Evolutionary conservation across 2,888 invertebrate species (phyloP).

Genomic region (Argyresthia goedartella): DNA sequence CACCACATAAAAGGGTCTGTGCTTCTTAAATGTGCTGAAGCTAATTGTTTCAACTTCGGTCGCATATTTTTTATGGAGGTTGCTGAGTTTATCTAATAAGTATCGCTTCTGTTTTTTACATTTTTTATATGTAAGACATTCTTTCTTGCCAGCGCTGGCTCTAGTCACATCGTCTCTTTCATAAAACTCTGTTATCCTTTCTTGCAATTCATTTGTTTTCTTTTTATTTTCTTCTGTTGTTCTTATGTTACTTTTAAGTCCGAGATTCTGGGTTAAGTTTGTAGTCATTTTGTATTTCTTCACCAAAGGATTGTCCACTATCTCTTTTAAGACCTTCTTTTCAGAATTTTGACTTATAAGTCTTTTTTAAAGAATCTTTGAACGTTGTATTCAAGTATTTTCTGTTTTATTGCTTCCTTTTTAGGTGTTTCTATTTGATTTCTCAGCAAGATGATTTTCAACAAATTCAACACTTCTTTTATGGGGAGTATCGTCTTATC

Average conservation of each 20-base stretch:
- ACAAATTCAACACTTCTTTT: too few relatives aligned
- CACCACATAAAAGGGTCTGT: neutral
- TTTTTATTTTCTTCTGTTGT: conserved; percentile 1
- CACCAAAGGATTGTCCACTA: conserved; percentile 2
- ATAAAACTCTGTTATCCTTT: conserved; percentile 3
- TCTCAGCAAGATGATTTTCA: too few relatives aligned
- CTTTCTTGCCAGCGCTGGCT: conserved; percentile 4
- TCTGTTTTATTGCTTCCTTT: too few relatives aligned
- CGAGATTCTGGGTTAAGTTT: neutral
- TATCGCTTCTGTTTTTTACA: conserved; percentile 6
- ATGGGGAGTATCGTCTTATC: too few relatives aligned
- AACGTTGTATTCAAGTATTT: too few relatives aligned
- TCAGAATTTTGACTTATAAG: neutral
- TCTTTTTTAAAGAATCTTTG: too few relatives aligned
- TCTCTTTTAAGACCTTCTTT: conserved; percentile 1
- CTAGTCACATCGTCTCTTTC: conserved; percentile 4
- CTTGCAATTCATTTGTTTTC: neutral
- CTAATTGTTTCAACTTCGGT: conserved; percentile 10
- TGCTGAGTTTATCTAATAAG: conserved; percentile 7
- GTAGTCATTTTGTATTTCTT: conserved; percentile 4
- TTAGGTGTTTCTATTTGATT: too few relatives aligned
- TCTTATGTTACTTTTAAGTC: conserved; percentile 4
- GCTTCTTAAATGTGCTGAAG: neutral
- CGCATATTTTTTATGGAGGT: conserved; percentile 15
- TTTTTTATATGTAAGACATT: too few relatives aligned